phyloP scores from a whole-genome alignment of 2,113 vertebrate species.

The Tragelaphus strepsiceros region DNA sequence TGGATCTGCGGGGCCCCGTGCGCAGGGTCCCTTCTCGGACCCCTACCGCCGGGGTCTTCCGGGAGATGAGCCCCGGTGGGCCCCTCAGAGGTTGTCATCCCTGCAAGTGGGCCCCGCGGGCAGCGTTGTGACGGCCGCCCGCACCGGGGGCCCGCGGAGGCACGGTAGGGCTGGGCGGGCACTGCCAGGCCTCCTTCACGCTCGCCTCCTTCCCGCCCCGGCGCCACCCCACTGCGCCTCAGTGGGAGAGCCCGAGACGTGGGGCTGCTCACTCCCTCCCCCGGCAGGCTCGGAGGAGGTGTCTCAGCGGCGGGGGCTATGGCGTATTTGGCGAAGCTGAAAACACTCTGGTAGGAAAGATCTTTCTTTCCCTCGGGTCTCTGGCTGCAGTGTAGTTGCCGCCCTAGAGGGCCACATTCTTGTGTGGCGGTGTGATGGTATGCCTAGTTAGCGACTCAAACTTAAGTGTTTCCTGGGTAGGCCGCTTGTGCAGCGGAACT shows the following conservation, averaged over 20 bases:
- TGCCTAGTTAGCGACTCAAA: constrained; percentile 31
- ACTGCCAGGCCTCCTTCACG: not conserved
- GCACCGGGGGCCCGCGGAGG: not conserved
- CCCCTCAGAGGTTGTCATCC: constrained; percentile 14
- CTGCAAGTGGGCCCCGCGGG: not conserved
- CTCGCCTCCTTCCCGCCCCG: not conserved
- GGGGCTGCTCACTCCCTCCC: not conserved
- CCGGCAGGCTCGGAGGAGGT: not conserved
- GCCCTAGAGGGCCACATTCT: constrained; percentile 22
- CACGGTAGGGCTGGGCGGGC: constrained; percentile 2
- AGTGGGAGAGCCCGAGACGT: not conserved
- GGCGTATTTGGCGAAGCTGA: not conserved
- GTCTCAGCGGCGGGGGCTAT: not conserved
- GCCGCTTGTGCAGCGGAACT: constrained; percentile 11
- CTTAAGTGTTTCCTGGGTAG: constrained; percentile 29
- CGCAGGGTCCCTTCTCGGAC: not conserved
- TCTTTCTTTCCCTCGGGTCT: not conserved
- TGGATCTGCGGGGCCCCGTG: not conserved
- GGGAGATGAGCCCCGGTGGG: not conserved
- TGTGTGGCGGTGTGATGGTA: not conserved
- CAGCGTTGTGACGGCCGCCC: not conserved
- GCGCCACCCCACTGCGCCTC: not conserved
- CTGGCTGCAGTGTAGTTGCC: not conserved
- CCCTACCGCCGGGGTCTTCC: not conserved
- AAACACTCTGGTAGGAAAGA: not conserved